A percentile compares a stretch with the other conserved stretches of the same genome.
phyloP scores from a whole-genome alignment of 2,113 vertebrate species.

The Sinocyclocheilus anophthalmus region DNA sequence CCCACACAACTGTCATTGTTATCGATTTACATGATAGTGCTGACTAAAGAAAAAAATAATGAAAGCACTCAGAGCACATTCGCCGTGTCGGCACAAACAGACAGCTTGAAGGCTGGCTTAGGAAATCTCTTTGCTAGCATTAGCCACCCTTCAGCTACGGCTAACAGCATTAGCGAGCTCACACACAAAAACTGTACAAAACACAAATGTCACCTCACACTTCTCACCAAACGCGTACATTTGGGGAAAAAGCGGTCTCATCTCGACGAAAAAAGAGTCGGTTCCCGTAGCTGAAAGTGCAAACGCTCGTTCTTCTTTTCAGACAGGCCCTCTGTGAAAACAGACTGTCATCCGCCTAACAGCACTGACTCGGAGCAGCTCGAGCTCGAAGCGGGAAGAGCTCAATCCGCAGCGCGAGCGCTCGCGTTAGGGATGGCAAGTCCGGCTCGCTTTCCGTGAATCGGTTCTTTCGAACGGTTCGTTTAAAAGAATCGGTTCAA shows the following conservation, averaged over 20 bases:
- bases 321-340: conserved; percentile 29
- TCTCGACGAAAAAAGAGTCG: background rate
- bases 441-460: background rate
- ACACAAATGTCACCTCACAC: conserved; percentile 13
- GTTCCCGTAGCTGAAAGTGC: background rate
- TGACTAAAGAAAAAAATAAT: background rate
- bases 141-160: conserved; percentile 45
- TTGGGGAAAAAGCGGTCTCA: background rate
- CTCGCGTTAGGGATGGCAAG: background rate
- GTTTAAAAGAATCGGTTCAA: background rate
- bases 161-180: conserved; percentile 8
- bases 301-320: background rate
- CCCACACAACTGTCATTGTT: background rate
- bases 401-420: conserved; percentile 1
- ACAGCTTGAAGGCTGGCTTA: background rate
- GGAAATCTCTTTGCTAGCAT: conserved; percentile 30
- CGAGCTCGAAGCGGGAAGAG: conserved; percentile 41
- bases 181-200: background rate
- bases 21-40: background rate
- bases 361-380: background rate
- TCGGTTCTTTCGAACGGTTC: background rate
- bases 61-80: background rate
- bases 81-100: background rate
- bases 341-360: conserved; percentile 40
- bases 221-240: conserved; percentile 33